Evolutionary conservation across 2,113 vertebrate species (phyloP).

Genomic region (Muntiacus reevesi): DNA sequence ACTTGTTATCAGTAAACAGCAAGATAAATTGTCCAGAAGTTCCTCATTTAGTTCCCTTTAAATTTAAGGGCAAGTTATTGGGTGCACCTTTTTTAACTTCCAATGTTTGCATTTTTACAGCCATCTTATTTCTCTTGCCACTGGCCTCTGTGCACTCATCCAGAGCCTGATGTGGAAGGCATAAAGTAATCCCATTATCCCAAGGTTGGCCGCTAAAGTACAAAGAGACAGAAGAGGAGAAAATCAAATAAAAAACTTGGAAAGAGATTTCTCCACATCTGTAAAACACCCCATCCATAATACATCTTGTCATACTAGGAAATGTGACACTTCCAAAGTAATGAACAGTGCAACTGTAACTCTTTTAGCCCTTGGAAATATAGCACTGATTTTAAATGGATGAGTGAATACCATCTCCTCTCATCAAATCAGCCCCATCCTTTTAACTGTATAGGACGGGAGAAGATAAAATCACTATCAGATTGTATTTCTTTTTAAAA

Average conservation of each 20-base stretch:
- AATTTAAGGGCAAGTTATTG: constrained; percentile 86
- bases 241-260: constrained; percentile 81
- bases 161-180: constrained; percentile 83
- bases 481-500: constrained; percentile 20
- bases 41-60: constrained; percentile 87
- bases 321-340: constrained; percentile 83
- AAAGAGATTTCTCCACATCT: constrained; percentile 78
- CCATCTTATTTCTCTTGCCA: constrained; percentile 85
- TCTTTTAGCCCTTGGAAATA: constrained; percentile 59
- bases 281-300: constrained; percentile 74
- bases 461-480: constrained; percentile 22
- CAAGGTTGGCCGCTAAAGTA: constrained; percentile 78
- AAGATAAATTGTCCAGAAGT: constrained; percentile 92
- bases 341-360: constrained; percentile 75
- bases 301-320: constrained; percentile 81
- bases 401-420: constrained; percentile 19
- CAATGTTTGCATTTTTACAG: constrained; percentile 84
- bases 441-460: background rate
- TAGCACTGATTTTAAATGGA: constrained; percentile 61
- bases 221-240: constrained; percentile 54
- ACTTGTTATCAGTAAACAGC: constrained; percentile 92
- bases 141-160: constrained; percentile 85
- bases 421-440: background rate
- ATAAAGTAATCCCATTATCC: constrained; percentile 87
- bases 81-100: constrained; percentile 79